Percentiles rank a stretch among this genome's conserved stretches.
Conservation (phyloP, 1,140 invertebrate genomes). For the Caenorhabditis tropicalis region DNA sequence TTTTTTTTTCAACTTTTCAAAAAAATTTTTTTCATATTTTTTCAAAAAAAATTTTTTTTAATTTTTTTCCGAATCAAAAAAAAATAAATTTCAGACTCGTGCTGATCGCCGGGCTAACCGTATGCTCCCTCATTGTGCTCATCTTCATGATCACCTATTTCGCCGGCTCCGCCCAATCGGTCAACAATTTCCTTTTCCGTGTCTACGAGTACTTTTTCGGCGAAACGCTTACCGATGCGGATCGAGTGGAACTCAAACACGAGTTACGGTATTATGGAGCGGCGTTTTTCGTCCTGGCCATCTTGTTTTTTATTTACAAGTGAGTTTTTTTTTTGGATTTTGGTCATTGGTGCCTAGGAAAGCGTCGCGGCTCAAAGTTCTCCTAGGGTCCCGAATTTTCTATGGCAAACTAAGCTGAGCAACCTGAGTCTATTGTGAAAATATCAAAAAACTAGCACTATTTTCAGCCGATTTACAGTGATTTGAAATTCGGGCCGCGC, state of each 20-base stretch:
- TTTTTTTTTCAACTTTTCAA: too few relatives aligned
- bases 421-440: too few relatives aligned
- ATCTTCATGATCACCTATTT: conserved; percentile 35
- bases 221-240: background rate
- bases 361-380: too few relatives aligned
- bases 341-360: too few relatives aligned
- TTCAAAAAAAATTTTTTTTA: too few relatives aligned
- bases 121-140: background rate
- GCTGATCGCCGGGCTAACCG: background rate
- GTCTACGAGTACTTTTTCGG: conserved; percentile 15
- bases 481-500: too few relatives aligned
- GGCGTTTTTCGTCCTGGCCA: conserved; percentile 3
- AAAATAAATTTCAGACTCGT: background rate
- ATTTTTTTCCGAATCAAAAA: background rate
- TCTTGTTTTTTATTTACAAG: conserved; percentile 28
- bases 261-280: conserved; percentile 25
- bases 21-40: too few relatives aligned
- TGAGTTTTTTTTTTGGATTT: background rate
- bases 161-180: background rate
- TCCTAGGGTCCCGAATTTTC: too few relatives aligned
- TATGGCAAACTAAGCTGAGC: too few relatives aligned
- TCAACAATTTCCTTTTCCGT: background rate
- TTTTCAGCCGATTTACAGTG: too few relatives aligned
- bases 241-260: conserved; percentile 5
- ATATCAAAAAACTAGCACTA: background rate